A percentile compares a stretch with the other conserved stretches of the same genome.
Evolutionary conservation across 2,113 vertebrate genomes (phyloP).

Genomic region (Seriola quinqueradiata): DNA sequence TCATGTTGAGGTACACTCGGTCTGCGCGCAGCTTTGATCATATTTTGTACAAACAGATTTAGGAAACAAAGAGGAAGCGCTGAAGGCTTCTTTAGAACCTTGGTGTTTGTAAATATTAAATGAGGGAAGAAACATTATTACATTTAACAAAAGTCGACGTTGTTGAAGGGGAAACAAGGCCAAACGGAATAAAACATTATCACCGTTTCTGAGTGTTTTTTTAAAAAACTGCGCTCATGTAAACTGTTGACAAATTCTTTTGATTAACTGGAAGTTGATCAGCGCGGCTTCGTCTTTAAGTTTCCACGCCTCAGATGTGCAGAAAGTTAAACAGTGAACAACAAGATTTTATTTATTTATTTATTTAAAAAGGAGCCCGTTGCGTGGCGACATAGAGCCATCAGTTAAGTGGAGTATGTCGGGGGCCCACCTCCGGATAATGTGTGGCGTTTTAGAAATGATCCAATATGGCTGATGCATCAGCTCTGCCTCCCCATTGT

Average conservation of each 20-base stretch:
- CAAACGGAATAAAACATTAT: constrained; percentile 40
- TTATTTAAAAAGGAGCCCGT: not conserved
- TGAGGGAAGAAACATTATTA: constrained; percentile 37
- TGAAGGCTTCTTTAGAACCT: constrained; percentile 44
- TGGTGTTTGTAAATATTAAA: constrained; percentile 65
- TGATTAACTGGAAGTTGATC: constrained; percentile 38
- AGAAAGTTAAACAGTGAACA: constrained; percentile 26
- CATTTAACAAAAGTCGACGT: constrained; percentile 39
- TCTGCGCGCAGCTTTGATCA: constrained; percentile 71
- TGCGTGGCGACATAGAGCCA: constrained; percentile 9
- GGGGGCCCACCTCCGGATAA: constrained; percentile 48
- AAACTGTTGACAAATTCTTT: constrained; percentile 37
- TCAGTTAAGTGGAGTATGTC: constrained; percentile 44
- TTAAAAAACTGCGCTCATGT: constrained; percentile 2
- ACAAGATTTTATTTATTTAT: not conserved
- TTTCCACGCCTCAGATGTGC: not conserved
- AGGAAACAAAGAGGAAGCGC: constrained; percentile 59
- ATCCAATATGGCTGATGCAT: constrained; percentile 72
- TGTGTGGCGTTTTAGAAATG: constrained; percentile 58
- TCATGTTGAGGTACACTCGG: constrained; percentile 38
- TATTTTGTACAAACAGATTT: constrained; percentile 66
- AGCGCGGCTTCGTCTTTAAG: not conserved
- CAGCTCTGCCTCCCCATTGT: constrained; percentile 69
- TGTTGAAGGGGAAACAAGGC: constrained; percentile 26
- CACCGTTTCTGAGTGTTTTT: not conserved